Evolutionary conservation across 2,797 vertebrate genomes (phyloP), one percentile per base, ranked within the genome.

Genomic region (Meriones psammophilus): DNA sequence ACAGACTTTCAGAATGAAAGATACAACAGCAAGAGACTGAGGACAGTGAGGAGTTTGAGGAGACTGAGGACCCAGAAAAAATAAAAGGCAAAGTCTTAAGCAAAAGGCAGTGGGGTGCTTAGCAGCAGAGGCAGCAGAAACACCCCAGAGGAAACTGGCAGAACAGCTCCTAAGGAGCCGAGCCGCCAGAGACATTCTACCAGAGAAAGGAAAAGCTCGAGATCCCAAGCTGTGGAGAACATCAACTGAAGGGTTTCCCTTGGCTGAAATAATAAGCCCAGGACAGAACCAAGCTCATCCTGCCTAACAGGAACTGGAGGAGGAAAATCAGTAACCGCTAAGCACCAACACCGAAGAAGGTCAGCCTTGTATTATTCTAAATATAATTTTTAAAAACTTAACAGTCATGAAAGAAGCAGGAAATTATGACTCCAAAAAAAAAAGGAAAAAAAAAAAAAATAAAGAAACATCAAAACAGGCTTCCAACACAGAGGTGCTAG

Each of bases 321-420:
- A 22, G 79, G 74, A 93, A 87, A 83, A 86, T 64, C 12, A 42
- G 85, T n/a, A n/a, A 50, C 39, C 30, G n/a, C 54, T 12, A 39
- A 79, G 86, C 76, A 85, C 42, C 54, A 69, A 36, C 46, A 71
- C 39, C 22, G 12, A 56, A 74, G 33, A 95, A 84, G 26, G 60
- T 77, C 77, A 92, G 91, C 54, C 71, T 46, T 68, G 81, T 24
- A 68, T 77, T 64, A 50, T 50, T 84, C 91, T 36, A 20, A n/a
- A 93, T 83, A 66, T 87, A 93, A 74, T 66, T 88, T 86, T 78
- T 1, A 83, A 92, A 93, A 93, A 76, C 60, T 89, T 74, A 86
- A 7, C 39, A 93, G n/a, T 36, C 54, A 93, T 79, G 8, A 12
- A 81, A 95, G 33, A 36, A 83, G 28, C 46, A 94, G 74, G 62